A percentile compares a stretch with the other conserved stretches of the same genome.
Evolutionary conservation across 2,888 invertebrate species (phyloP).

Genomic region (Belgica antarctica): DNA sequence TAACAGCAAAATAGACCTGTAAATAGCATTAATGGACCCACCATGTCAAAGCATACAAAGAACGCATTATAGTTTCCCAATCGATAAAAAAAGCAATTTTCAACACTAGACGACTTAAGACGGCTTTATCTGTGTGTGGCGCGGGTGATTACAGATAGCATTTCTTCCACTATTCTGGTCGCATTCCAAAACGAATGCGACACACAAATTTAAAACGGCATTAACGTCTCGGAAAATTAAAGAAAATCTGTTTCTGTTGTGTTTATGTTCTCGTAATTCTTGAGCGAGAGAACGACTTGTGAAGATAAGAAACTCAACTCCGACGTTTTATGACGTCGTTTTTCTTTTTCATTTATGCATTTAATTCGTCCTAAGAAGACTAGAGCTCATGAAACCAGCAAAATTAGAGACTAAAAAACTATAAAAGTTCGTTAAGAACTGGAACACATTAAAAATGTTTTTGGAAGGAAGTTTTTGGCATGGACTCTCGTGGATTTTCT

Average conservation of each 20-base stretch:
- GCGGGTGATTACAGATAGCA: constrained; percentile 10
- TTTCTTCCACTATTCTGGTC: background rate
- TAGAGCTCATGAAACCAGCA: background rate
- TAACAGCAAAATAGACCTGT: constrained; percentile 11
- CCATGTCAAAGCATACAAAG: constrained; percentile 6
- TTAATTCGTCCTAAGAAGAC: constrained; percentile 10
- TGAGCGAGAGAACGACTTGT: background rate
- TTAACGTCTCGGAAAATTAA: constrained; percentile 13
- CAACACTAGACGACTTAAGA: background rate
- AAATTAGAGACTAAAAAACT: constrained; percentile 9
- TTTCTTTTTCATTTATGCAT: constrained; percentile 23
- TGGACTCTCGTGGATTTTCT: background rate
- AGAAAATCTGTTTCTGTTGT: constrained; percentile 12
- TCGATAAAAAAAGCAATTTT: background rate
- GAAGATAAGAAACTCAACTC: constrained; percentile 13
- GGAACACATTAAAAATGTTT: constrained; percentile 33
- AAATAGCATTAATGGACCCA: constrained; percentile 30
- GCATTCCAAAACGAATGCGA: background rate
- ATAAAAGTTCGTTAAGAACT: constrained; percentile 21
- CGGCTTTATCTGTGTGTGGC: background rate
- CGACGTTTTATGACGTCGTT: constrained; percentile 29
- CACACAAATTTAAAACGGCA: constrained; percentile 35
- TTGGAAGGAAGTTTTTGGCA: background rate
- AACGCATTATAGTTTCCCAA: background rate
- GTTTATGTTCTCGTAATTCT: constrained; percentile 8